phyloP scores from a whole-genome alignment of 2,113 vertebrate genomes.

The Catharus fuscescens region DNA sequence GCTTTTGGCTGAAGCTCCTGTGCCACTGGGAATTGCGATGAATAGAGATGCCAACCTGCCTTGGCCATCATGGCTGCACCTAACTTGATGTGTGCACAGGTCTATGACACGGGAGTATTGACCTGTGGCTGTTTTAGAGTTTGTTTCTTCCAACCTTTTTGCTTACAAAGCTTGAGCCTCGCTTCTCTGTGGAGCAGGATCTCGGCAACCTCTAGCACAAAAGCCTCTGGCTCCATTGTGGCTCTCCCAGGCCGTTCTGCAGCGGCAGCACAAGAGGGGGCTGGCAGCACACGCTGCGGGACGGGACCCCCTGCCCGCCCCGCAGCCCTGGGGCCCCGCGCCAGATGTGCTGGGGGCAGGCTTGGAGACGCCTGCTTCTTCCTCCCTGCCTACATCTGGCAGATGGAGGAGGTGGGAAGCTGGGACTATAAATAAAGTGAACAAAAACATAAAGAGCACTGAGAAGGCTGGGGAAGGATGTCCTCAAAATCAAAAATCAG shows the following conservation, averaged over 20 bases:
- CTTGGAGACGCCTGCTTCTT: not conserved
- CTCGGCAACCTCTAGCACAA: not conserved
- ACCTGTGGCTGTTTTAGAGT: not conserved
- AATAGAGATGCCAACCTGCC: not conserved
- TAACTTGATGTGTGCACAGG: not conserved
- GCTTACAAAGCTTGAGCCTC: not conserved
- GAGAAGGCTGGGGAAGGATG: not conserved
- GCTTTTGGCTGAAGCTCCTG: not conserved
- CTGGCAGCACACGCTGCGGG: not conserved
- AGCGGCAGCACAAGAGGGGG: slow-evolving; percentile 40
- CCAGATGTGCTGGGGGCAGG: not conserved
- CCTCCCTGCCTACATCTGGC: not conserved
- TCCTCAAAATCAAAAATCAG: not conserved
- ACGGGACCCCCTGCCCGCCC: not conserved
- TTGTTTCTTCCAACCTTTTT: not conserved
- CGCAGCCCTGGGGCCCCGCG: too few species aligned
- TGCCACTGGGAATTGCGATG: not conserved
- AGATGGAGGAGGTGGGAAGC: not conserved
- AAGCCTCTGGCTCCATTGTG: not conserved
- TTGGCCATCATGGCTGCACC: rapidly evolving
- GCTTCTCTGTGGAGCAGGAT: not conserved
- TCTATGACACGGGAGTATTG: rapidly evolving
- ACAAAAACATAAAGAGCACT: not conserved
- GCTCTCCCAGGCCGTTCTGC: not conserved
- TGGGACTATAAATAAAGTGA: not conserved